Conservation (phyloP, 1,140 invertebrate genomes). For the Sycophaga agraensis region DNA sequence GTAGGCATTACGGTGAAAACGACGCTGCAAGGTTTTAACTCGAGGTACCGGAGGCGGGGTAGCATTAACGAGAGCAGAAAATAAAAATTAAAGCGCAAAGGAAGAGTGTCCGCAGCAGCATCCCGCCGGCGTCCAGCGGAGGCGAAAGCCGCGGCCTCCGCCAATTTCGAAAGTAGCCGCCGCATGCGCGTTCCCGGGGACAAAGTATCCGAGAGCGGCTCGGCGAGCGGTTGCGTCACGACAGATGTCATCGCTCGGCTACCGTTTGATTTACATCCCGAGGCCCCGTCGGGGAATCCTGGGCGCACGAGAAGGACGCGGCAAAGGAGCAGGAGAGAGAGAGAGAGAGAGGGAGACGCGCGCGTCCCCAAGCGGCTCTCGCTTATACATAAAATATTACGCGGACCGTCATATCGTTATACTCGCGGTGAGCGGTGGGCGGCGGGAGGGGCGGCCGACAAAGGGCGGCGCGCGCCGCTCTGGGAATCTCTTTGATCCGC, state of each 20-base stretch:
- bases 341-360: background rate
- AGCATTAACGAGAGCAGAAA: too few relatives aligned
- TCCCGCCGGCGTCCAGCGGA: too few relatives aligned
- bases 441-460: constrained; percentile 23
- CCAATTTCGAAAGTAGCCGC: too few relatives aligned
- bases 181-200: too few relatives aligned
- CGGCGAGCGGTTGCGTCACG: background rate
- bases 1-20: too few relatives aligned
- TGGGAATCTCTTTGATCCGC: constrained; percentile 27
- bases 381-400: constrained; percentile 39
- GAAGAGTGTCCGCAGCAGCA: too few relatives aligned
- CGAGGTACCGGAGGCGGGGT: too few relatives aligned
- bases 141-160: too few relatives aligned
- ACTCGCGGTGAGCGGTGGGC: constrained; percentile 14
- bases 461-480: constrained; percentile 14
- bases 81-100: too few relatives aligned
- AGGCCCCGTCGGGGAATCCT: constrained; percentile 25
- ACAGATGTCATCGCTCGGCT: constrained; percentile 9
- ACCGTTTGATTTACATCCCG: constrained; percentile 28
- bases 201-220: too few relatives aligned
- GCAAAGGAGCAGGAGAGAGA: background rate
- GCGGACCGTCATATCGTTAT: constrained; percentile 37
- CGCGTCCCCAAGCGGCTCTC: background rate
- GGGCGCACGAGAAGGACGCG: background rate
- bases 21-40: too few relatives aligned